Percentiles rank a stretch among this genome's conserved stretches.
These are phyloP conservation scores for Hetaerina americana DNA, from an alignment of 1,140 invertebrate genomes.

Conservation along the genomic window DNA sequence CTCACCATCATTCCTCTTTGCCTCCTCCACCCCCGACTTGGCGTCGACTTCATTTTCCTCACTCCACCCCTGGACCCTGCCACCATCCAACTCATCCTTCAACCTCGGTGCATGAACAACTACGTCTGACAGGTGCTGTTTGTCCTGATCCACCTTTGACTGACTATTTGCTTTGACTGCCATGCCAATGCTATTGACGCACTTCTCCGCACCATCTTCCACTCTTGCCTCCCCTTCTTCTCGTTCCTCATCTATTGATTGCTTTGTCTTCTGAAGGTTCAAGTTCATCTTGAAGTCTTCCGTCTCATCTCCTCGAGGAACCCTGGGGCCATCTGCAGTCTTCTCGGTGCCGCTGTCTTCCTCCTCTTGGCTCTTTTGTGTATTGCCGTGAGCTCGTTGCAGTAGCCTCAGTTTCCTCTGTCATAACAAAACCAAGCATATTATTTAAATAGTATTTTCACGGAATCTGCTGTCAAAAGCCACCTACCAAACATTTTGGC, in stretches of 20 bases:
- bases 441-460: too few relatives aligned
- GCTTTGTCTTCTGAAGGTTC: neutral
- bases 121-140: too few relatives aligned
- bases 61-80: too few relatives aligned
- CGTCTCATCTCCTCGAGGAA: neutral
- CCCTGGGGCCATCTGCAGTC: neutral
- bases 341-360: neutral
- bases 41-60: neutral
- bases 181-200: too few relatives aligned
- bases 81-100: too few relatives aligned
- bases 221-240: neutral
- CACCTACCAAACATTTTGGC: too few relatives aligned
- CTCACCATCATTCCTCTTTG: neutral
- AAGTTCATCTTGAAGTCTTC: neutral
- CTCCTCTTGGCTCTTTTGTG: neutral
- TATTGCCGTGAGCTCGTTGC: neutral
- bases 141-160: too few relatives aligned
- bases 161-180: too few relatives aligned
- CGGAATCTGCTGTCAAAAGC: too few relatives aligned
- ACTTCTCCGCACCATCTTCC: neutral
- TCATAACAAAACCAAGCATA: too few relatives aligned
- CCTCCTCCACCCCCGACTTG: neutral
- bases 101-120: too few relatives aligned
- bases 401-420: neutral
- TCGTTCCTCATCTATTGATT: neutral